Base-by-base conservation (phyloP, 2,113 vertebrate genomes). In the Tympanuchus pallidicinctus region DNA sequence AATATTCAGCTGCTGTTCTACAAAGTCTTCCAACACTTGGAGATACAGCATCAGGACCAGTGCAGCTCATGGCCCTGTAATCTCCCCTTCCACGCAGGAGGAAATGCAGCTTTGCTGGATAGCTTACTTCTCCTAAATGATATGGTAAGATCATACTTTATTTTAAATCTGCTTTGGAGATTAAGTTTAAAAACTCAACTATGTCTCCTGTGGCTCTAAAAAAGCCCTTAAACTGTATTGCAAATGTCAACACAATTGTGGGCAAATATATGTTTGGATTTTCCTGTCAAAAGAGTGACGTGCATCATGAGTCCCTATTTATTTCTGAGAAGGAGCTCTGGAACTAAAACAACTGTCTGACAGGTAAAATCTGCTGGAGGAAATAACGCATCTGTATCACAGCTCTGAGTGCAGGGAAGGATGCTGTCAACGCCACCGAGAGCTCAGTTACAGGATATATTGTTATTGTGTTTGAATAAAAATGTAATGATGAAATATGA, bases 221-320 rank as follows among this genome's bases (percentile, higher is more conserved):
- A 88, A 36, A 94, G 84, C 89, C 80, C 96, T 84, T 64, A 75
- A 89, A 59, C 81, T 61, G 38, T 52, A 73, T 61, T 66, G 93
- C 57, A 81, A 91, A 93, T 52, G 88, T 92, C 94, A 94, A n/a
- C 91, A 88, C 77, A 89, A 90, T 24, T 82, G 93, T 88, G 95
- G 90, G 63, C 73, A 78, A 97, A 63, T 84, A 74, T 63, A 38
- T 32, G 81, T 74, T 38, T 89, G 76, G 90, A 43, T 92, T 97
- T 86, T 93, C 90, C 94, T 90, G 88, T 80, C 90, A 87, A 22
- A 40, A 40, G 72, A 61, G 52, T 77, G 86, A 91, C 93, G 92
- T 76, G 89, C 60, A 88, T 92, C 67, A 38, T 16, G 45, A 96
- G 80, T 66, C 95, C 92, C 66, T 77, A 48, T 83, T 71, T 95